Conservation (phyloP, 2,113 vertebrate species). For the Chaetodon auriga region DNA sequence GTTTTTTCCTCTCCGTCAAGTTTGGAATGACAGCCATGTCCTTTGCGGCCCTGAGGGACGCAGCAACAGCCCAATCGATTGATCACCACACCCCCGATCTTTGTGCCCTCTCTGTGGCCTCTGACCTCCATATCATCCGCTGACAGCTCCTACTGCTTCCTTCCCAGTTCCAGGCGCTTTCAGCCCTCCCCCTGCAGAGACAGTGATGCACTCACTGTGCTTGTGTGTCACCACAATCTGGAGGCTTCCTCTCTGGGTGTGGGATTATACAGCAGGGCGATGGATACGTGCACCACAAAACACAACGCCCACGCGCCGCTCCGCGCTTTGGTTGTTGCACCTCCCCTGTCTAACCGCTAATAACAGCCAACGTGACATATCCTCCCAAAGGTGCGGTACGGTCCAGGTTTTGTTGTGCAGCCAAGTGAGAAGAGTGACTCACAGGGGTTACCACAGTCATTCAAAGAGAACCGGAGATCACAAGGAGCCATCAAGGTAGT, state of each 20-base stretch:
- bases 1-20: constrained; percentile 38
- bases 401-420: constrained; percentile 38
- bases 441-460: constrained; percentile 32
- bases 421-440: constrained; percentile 38
- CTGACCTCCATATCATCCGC: constrained; percentile 60
- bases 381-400: constrained; percentile 44
- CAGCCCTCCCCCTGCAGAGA: constrained; percentile 21
- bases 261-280: constrained; percentile 20
- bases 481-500: constrained; percentile 19
- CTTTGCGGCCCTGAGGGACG: constrained; percentile 36
- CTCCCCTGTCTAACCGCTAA: constrained; percentile 44
- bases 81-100: constrained; percentile 50
- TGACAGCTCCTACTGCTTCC: constrained; percentile 59
- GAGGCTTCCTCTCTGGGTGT: constrained; percentile 5
- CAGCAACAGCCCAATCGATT: constrained; percentile 38
- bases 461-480: constrained; percentile 60
- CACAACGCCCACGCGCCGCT: constrained; percentile 29
- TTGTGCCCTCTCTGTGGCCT: constrained; percentile 45
- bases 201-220: constrained; percentile 28
- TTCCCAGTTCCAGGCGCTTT: constrained; percentile 13
- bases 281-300: constrained; percentile 27
- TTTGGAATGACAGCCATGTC: constrained; percentile 60
- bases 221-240: constrained; percentile 41
- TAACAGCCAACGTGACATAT: constrained; percentile 19
- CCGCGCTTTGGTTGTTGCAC: constrained; percentile 24